These are phyloP conservation scores for Ephialtes manifestator DNA, from an alignment of 2,888 invertebrate genomes.

Conservation along the genomic window DNA sequence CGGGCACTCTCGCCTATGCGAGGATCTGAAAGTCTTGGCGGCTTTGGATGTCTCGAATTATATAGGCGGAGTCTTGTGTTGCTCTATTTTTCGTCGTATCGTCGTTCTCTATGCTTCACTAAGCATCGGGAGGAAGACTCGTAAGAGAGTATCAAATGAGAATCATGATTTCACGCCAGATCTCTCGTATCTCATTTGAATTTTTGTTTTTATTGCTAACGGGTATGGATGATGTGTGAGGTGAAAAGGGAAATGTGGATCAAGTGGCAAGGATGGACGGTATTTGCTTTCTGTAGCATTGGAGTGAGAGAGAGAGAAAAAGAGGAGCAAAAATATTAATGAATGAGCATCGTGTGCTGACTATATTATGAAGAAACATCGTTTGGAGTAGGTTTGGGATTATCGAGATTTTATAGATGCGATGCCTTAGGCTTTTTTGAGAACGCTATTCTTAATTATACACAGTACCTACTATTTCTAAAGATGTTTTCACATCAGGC, in stretches of 20 bases:
- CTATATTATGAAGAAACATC: not conserved
- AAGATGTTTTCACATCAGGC: too few species aligned
- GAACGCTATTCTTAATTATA: too few species aligned
- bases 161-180: slow-evolving; percentile 41
- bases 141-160: slow-evolving; percentile 38
- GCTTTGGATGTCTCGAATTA: slow-evolving; percentile 53
- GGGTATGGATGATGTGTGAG: slow-evolving; percentile 1
- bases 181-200: slow-evolving; percentile 12
- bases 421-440: too few species aligned
- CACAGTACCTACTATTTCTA: too few species aligned
- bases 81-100: slow-evolving; percentile 51
- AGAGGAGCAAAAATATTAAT: not conserved
- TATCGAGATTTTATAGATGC: not conserved
- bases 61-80: not conserved
- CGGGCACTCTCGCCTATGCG: slow-evolving; percentile 54
- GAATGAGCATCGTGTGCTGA: not conserved
- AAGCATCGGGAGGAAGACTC: slow-evolving; percentile 53
- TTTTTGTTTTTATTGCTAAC: not conserved
- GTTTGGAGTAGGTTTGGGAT: not conserved
- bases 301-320: not conserved
- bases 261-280: not conserved
- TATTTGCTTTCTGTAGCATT: not conserved
- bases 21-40: slow-evolving; percentile 53
- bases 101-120: slow-evolving; percentile 50
- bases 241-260: slow-evolving; percentile 7